Evolutionary conservation across 2,113 vertebrate species (phyloP), one percentile per base, ranked within the genome.

Genomic region (Saccopteryx leptura): DNA sequence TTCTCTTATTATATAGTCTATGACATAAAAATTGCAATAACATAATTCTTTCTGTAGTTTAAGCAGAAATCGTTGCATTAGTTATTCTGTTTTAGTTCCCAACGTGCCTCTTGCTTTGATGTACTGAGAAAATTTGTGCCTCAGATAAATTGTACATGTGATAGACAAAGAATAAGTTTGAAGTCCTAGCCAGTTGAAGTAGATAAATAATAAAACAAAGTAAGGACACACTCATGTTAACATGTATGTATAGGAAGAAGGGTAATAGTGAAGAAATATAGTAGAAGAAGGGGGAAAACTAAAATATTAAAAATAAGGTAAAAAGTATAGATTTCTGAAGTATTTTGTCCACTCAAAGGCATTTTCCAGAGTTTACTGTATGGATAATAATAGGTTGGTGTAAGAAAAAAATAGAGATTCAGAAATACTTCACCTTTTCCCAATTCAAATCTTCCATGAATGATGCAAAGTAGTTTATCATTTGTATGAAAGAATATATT

Each of bases 11-110:
- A 52, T 68, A 92, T 0, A 0, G 4, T 91, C 56, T 52, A 9
- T 23, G 31, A 19, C 69, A 74, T 88, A 74, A 82, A 82, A 93
- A 93, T 65, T 89, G 18, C 15, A 69, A 82, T 82, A 54, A 68
- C 71, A 83, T 88, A 66, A 95, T 78, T 91, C 50, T 84, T 88
- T 71, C 52, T 82, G 88, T 58, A 31, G 21, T 79, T 48, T 74
- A 78, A 39, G 18, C 7, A 88, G 56, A 83, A 66, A 26, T 74
- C 58, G 39, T 60, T 85, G 23, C 28, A 84, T 93, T 84, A 58
- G 31, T 60, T 84, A 72, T 88, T 80, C 50, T 88, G 7, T 9
- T 65, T 93, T 83, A 33, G 19, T 88, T 93, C 50, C 61, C 72
- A 79, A 84, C 15, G 9, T 71, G 17, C 24, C 56, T 31, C 14